Percentiles rank a stretch among this genome's conserved stretches.
These are phyloP conservation scores for Lycaon pictus DNA, from an alignment of 2,113 vertebrate species.

Conservation along the genomic window DNA sequence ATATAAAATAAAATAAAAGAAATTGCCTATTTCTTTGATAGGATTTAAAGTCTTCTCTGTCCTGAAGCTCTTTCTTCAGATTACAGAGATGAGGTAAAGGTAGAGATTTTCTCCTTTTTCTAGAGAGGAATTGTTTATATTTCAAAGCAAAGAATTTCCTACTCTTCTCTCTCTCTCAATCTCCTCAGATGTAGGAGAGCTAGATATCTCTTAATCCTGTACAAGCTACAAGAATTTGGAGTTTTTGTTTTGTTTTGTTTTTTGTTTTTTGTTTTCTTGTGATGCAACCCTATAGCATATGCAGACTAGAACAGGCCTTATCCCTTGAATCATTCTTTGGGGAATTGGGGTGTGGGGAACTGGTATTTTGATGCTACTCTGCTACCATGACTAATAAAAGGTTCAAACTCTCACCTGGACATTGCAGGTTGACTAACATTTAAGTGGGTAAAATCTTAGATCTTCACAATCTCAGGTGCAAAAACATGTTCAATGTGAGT, in stretches of 20 bases:
- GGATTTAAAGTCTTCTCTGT: not conserved
- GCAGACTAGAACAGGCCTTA: fast-evolving
- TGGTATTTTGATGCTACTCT: not conserved
- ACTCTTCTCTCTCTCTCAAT: not conserved
- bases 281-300: fast-evolving
- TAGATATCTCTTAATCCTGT: fast-evolving
- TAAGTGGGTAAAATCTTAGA: not conserved
- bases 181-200: not conserved
- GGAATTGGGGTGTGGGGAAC: not conserved
- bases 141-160: not conserved
- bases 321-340: not conserved
- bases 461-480: not conserved
- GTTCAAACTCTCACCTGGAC: not conserved
- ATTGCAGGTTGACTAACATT: not conserved
- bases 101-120: not conserved
- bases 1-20: not conserved
- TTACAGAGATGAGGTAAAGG: not conserved
- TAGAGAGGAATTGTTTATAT: not conserved
- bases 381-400: not conserved
- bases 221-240: not conserved
- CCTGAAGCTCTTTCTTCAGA: not conserved
- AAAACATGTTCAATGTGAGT: not conserved
- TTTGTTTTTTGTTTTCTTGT: not conserved
- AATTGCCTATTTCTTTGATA: not conserved
- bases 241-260: not conserved